Conservation (phyloP, 2,113 vertebrate species). For the Sinosuthora webbiana region DNA sequence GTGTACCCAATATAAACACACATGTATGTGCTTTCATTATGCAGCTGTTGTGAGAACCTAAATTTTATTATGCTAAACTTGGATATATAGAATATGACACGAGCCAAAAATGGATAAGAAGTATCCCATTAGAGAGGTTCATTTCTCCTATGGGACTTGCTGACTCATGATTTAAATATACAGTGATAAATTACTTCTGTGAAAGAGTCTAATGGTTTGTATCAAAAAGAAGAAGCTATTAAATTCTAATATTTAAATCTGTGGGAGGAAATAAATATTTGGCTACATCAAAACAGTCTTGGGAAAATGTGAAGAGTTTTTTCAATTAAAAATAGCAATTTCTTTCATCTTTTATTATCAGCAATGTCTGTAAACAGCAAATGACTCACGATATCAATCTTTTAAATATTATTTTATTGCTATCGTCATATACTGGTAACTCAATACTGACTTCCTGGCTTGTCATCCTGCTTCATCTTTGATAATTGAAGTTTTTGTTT, state of each 20-base stretch:
- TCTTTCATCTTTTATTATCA: not conserved
- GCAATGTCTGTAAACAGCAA: not conserved
- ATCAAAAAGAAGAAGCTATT: not conserved
- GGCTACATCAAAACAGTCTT: not conserved
- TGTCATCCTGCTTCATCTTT: not conserved
- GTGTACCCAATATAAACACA: not conserved
- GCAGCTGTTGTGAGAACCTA: not conserved
- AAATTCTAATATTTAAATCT: not conserved
- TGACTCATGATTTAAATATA: slow-evolving; percentile 21
- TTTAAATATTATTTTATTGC: not conserved
- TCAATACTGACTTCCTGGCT: not conserved
- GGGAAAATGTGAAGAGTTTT: not conserved
- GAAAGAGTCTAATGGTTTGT: not conserved
- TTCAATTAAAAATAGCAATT: not conserved
- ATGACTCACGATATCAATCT: not conserved
- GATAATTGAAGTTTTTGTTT: not conserved
- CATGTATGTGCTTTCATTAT: not conserved
- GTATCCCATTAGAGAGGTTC: not conserved
- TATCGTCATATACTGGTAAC: not conserved
- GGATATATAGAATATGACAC: not conserved
- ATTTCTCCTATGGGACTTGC: not conserved
- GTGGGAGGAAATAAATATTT: not conserved
- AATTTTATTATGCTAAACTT: not conserved
- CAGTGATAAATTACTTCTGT: not conserved
- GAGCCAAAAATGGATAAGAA: not conserved